Conservation (phyloP, 2,888 invertebrate species). For the Drosophila flavopinicola region DNA sequence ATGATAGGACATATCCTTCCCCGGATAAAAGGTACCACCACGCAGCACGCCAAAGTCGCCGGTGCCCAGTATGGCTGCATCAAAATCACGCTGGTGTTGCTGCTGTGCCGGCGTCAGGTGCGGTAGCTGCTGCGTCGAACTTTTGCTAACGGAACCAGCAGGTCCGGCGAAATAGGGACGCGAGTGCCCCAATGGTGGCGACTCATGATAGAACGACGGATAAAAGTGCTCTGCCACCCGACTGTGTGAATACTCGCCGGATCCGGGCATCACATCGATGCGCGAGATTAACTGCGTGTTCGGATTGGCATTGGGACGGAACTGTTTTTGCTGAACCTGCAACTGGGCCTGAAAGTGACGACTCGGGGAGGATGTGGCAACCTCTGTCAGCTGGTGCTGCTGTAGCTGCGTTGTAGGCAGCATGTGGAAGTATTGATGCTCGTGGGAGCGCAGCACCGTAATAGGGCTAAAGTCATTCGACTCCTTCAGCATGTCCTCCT, state of each 20-base stretch:
- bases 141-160: constrained; percentile 71
- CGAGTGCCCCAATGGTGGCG: constrained; percentile 87
- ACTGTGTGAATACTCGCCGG: constrained; percentile 72
- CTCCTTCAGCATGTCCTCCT: constrained; percentile 85
- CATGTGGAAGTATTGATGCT: constrained; percentile 81
- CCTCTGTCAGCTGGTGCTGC: constrained; percentile 16
- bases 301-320: constrained; percentile 69
- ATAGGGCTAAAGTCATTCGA: constrained; percentile 83
- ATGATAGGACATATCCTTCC: constrained; percentile 88
- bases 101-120: constrained; percentile 51
- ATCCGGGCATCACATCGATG: constrained; percentile 48
- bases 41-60: constrained; percentile 94
- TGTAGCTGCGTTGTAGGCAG: constrained; percentile 71
- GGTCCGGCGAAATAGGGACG: constrained; percentile 87
- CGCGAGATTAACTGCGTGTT: constrained; percentile 58
- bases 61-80: constrained; percentile 89
- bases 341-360: constrained; percentile 50
- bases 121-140: constrained; percentile 45
- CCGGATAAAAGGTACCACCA: constrained; percentile 93
- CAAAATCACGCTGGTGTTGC: constrained; percentile 83
- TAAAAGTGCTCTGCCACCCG: constrained; percentile 90
- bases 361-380: constrained; percentile 31
- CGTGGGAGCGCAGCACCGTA: constrained; percentile 82
- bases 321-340: constrained; percentile 61
- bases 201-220: constrained; percentile 89